Conservation (phyloP, 2,888 invertebrate species). For the Papilio protenor region DNA sequence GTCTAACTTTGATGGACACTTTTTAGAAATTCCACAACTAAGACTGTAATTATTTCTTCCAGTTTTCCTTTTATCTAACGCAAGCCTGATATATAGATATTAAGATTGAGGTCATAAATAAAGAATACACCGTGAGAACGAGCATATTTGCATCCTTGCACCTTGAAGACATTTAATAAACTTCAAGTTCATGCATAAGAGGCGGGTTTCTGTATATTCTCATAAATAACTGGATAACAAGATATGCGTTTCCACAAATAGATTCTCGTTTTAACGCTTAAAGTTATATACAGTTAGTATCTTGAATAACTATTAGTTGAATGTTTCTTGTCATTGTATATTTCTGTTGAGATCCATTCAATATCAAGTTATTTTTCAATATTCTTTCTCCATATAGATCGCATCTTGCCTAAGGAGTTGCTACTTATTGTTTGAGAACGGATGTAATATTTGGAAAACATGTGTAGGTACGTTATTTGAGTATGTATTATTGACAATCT, state of each 20-base stretch:
- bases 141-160: conserved; percentile 14
- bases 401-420: neutral
- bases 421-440: neutral
- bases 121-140: conserved; percentile 17
- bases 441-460: neutral
- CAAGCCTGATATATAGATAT: conserved; percentile 2
- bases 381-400: too few species aligned
- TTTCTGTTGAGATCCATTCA: neutral
- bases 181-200: conserved; percentile 25
- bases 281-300: conserved; percentile 23
- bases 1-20: neutral
- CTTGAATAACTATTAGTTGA: neutral
- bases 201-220: conserved; percentile 16
- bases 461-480: too few species aligned
- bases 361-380: too few species aligned
- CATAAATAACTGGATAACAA: conserved; percentile 37
- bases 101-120: conserved; percentile 13
- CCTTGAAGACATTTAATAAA: conserved; percentile 20
- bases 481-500: neutral
- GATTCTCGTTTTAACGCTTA: conserved; percentile 31
- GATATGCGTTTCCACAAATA: conserved; percentile 32
- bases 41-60: neutral
- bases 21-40: neutral
- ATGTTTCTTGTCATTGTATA: neutral
- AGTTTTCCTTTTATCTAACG: neutral